These are phyloP conservation scores for Anhinga anhinga DNA, from an alignment of 2,113 vertebrate species.

Conservation along the genomic window DNA sequence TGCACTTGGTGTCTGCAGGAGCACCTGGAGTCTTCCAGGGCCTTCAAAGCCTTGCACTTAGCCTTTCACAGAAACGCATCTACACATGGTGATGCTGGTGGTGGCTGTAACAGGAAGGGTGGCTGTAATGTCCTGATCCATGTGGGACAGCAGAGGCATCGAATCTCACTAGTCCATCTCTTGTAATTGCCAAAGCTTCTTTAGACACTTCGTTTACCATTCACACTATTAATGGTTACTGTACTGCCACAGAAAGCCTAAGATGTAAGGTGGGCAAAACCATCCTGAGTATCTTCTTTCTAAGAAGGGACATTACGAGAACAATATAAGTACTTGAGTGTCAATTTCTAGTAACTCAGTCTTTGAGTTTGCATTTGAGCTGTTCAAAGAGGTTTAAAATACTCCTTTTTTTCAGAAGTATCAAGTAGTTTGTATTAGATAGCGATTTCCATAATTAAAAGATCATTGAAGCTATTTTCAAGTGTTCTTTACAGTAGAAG, in stretches of 20 bases:
- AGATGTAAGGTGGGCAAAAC: background rate
- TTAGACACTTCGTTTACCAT: fast-evolving
- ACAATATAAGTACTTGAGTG: background rate
- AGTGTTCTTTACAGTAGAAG: background rate
- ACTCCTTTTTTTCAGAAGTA: background rate
- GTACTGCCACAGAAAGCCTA: background rate
- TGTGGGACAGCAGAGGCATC: background rate
- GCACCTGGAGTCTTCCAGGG: background rate
- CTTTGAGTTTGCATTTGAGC: background rate
- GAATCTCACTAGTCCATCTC: background rate
- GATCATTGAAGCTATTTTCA: background rate
- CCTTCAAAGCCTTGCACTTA: background rate
- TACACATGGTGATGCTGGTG: background rate
- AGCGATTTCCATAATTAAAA: background rate
- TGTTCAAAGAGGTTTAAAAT: background rate
- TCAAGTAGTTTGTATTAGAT: background rate
- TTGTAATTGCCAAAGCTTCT: background rate
- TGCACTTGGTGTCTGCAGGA: background rate
- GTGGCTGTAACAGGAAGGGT: background rate
- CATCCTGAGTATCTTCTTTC: background rate
- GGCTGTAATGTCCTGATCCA: background rate
- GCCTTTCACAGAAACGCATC: background rate
- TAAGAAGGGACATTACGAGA: background rate
- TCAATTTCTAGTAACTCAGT: background rate
- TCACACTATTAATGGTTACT: background rate